These are phyloP conservation scores for Ceratosolen fusciceps DNA, from an alignment of 1,140 invertebrate species.

Conservation along the genomic window DNA sequence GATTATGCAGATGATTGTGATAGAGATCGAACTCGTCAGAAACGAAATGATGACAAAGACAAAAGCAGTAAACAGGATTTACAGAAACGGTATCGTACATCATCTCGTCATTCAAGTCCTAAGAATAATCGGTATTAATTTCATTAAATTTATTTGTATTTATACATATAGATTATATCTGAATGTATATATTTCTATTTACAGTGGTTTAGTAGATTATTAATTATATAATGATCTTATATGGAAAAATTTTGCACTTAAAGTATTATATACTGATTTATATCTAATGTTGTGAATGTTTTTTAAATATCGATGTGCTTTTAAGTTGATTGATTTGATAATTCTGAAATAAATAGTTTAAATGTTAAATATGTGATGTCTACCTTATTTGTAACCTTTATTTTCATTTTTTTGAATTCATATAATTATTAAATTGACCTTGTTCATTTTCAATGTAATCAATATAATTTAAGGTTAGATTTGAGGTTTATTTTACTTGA, in stretches of 20 bases:
- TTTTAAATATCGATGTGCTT: constrained; percentile 38
- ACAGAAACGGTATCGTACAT: constrained; percentile 59
- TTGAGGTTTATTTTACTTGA: no score
- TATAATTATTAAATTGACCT: background rate
- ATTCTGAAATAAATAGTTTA: constrained; percentile 45
- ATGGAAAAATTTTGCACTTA: background rate
- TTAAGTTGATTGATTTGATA: constrained; percentile 45
- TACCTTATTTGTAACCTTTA: constrained; percentile 12
- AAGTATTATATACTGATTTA: constrained; percentile 42
- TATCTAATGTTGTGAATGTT: constrained; percentile 42
- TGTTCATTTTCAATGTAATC: no score
- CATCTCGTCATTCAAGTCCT: constrained; percentile 54
- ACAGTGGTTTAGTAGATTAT: constrained; percentile 49
- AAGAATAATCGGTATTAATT: constrained; percentile 42
- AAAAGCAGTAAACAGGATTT: constrained; percentile 58
- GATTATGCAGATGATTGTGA: constrained; percentile 59
- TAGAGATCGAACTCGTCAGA: constrained; percentile 51
- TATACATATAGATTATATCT: background rate
- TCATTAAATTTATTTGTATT: constrained; percentile 8
- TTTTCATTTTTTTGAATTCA: constrained; percentile 6
- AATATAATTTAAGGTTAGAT: no score
- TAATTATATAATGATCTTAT: constrained; percentile 22
- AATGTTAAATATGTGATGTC: constrained; percentile 16
- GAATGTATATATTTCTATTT: constrained; percentile 26
- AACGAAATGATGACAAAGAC: constrained; percentile 49